Evolutionary conservation across 2,113 vertebrate species (phyloP), one percentile per base, ranked within the genome.

Genomic region (Lepus europaeus): DNA sequence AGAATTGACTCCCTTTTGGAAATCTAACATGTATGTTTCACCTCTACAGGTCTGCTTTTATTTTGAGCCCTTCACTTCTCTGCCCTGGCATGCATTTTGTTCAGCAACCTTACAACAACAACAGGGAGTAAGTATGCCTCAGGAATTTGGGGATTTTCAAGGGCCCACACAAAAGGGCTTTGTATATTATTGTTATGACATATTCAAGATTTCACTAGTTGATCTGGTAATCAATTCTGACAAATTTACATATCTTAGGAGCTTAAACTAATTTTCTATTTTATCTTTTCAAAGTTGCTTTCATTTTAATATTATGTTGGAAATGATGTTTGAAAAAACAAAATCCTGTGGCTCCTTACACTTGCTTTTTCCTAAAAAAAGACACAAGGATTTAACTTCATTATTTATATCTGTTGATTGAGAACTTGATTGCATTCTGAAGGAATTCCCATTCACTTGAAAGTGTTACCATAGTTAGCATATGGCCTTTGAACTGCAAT

Each of bases 231-330:
- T 70, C 93, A 69, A 89, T 63, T 94, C 31, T 93, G 85, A 66
- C 31, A 91, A 83, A 70, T 89, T 94, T 87, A 93, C 93, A 80
- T 94, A 63, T 89, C 68, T 93, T 80, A 80, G 53, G 13, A 63
- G 61, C 94, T 89, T 94, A 79, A 97, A 49, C 66, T 10, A 29
- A 76, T 53, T 96, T 96, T 92, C 83, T 64, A 91, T 56, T 72
- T 92, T 97, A 84, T 91, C 36, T 80, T 89, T 87, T 78, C 23
- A 77, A 89, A 84, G 53, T 36, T 74, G 45, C 17, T 84, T 96
- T 93, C 76, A 31, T 76, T 87, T 95, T 89, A 80, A 72, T 79
- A 49, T 80, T 91, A 86, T 93, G 94, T 61, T 86, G 73, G 33
- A 87, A 45, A 87, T 49, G 27, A 80, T 85, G 64, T 89, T 63